phyloP scores from a whole-genome alignment of 1,140 invertebrate genomes.

The Musca domestica region DNA sequence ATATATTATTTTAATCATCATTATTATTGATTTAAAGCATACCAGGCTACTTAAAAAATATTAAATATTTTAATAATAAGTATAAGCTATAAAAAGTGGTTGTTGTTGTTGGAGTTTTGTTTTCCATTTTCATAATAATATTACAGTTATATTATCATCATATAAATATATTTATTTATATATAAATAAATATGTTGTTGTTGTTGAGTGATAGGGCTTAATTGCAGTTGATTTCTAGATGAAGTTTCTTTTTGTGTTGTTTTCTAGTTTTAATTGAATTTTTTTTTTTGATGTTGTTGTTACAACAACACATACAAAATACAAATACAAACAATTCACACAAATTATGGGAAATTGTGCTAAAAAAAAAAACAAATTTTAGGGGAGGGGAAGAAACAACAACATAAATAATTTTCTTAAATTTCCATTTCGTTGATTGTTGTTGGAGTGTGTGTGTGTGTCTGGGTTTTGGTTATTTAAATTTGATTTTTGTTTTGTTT shows the following conservation, averaged over 20 bases:
- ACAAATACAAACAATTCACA: constrained; percentile 1
- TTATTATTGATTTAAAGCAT: constrained; percentile 7
- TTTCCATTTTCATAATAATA: too few species aligned
- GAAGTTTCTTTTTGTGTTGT: too few species aligned
- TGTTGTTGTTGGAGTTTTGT: neutral
- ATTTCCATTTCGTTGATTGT: too few species aligned
- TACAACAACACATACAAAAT: constrained; percentile 7
- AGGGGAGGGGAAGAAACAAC: too few species aligned
- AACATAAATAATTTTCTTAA: too few species aligned
- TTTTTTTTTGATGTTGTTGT: neutral
- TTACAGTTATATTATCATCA: too few species aligned
- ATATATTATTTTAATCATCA: too few species aligned
- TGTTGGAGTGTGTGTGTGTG: neutral
- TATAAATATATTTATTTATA: too few species aligned
- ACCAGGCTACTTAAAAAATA: constrained; percentile 9
- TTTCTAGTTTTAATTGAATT: neutral
- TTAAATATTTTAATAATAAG: constrained; percentile 8
- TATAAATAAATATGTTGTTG: too few species aligned
- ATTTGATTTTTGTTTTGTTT: neutral
- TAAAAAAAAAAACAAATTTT: constrained; percentile 1
- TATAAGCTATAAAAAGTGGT: constrained; percentile 15
- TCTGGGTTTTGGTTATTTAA: neutral
- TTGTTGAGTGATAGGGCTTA: too few species aligned
- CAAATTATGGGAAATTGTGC: constrained; percentile 5
- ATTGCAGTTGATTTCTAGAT: too few species aligned